phyloP scores from a whole-genome alignment of 1,140 invertebrate species.

The Temnothorax curvispinosus region DNA sequence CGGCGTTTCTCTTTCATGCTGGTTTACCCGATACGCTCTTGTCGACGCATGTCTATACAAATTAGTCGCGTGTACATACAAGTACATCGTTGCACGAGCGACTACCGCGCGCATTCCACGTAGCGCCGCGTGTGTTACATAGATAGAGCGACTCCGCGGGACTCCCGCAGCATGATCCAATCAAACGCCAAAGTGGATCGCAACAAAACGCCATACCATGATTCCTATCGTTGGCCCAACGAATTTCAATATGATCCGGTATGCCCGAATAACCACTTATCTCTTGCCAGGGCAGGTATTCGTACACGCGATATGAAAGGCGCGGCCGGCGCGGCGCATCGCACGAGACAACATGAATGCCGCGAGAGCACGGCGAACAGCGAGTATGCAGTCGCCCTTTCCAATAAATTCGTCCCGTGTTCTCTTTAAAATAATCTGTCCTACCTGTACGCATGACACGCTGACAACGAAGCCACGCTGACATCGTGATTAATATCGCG shows the following conservation, averaged over 20 bases:
- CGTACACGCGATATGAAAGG: constrained; percentile 67
- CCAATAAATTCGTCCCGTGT: constrained; percentile 54
- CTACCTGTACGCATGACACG: constrained; percentile 1
- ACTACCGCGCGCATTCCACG: constrained; percentile 13
- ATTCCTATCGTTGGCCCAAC: constrained; percentile 77
- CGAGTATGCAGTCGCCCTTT: constrained; percentile 46
- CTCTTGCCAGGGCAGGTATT: constrained; percentile 52
- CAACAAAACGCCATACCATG: constrained; percentile 77
- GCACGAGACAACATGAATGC: constrained; percentile 60
- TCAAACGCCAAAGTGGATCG: constrained; percentile 82
- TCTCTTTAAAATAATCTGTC: constrained; percentile 40
- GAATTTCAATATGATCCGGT: constrained; percentile 81
- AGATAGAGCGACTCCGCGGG: constrained; percentile 65
- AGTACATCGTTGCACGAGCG: not conserved
- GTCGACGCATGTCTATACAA: constrained; percentile 6
- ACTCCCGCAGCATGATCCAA: constrained; percentile 78
- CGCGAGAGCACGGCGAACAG: not conserved
- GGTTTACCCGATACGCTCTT: constrained; percentile 35
- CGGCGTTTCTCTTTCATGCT: constrained; percentile 48
- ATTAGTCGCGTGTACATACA: constrained; percentile 39
- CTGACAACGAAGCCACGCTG: not conserved
- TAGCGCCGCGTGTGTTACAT: constrained; percentile 41
- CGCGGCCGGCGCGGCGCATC: constrained; percentile 53
- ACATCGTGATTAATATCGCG: constrained; percentile 8
- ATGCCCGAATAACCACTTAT: constrained; percentile 78